Conservation (phyloP, 2,113 vertebrate genomes). For the Gobiocypris rarus region DNA sequence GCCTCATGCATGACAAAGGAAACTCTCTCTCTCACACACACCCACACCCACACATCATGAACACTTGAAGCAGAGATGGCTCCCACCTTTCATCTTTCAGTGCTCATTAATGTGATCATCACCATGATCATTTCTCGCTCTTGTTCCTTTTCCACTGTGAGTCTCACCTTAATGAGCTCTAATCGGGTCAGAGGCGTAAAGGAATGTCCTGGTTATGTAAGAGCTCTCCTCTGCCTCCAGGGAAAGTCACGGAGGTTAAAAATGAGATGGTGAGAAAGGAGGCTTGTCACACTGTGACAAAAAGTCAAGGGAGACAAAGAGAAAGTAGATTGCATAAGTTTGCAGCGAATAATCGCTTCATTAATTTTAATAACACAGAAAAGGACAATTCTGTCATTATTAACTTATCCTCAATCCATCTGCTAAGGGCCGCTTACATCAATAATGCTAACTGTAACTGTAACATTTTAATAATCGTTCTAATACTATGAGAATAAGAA, state of each 20-base stretch:
- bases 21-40: background rate
- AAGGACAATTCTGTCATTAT: too few relatives aligned
- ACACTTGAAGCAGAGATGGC: background rate
- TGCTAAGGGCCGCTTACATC: too few relatives aligned
- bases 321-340: background rate
- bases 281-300: constrained; percentile 16
- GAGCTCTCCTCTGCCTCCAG: constrained; percentile 52
- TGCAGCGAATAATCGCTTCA: background rate
- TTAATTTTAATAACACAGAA: background rate
- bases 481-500: too few relatives aligned
- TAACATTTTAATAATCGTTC: too few relatives aligned
- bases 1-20: background rate
- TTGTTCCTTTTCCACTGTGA: constrained; percentile 29
- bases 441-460: too few relatives aligned
- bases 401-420: too few relatives aligned
- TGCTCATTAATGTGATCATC: constrained; percentile 33
- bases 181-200: constrained; percentile 68
- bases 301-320: background rate
- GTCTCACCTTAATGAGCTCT: constrained; percentile 47
- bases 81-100: constrained; percentile 10
- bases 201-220: constrained; percentile 72
- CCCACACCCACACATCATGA: background rate
- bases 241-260: constrained; percentile 52
- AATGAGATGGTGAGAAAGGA: constrained; percentile 55
- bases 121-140: constrained; percentile 7